Conservation (phyloP, 2,797 vertebrate genomes). For the Cyprinella venusta region DNA sequence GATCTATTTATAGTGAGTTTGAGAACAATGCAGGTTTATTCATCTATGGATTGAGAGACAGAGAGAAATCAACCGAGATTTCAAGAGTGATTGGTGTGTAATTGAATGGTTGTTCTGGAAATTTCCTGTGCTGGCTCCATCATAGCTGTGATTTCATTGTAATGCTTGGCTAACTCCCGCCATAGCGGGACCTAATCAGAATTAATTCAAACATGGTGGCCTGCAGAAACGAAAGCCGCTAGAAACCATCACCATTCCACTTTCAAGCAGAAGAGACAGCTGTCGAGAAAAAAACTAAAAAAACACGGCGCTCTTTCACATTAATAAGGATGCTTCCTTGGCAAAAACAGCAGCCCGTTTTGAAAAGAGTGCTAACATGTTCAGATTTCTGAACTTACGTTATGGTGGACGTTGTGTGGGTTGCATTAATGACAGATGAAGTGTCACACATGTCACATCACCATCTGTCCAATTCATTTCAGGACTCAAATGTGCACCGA, state of each 20-base stretch:
- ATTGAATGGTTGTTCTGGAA: conserved; percentile 62
- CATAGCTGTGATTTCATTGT: conserved; percentile 58
- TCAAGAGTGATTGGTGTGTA: conserved; percentile 56
- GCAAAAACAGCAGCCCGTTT: not conserved
- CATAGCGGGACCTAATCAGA: conserved; percentile 49
- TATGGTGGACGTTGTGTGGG: conserved; percentile 11
- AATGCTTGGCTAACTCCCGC: conserved; percentile 50
- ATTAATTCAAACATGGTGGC: conserved; percentile 52
- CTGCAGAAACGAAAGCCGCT: conserved; percentile 32
- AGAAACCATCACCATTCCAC: conserved; percentile 21
- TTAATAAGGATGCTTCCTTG: not conserved
- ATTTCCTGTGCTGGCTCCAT: conserved; percentile 51
- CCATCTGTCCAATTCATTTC: conserved; percentile 24
- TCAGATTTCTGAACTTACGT: conserved; percentile 8
- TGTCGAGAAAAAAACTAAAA: not conserved
- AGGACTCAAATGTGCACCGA: not conserved
- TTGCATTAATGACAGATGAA: conserved; percentile 17
- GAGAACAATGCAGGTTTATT: conserved; percentile 27
- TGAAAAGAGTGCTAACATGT: not conserved
- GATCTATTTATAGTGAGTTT: conserved; percentile 19
- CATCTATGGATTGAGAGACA: conserved; percentile 15
- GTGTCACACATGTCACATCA: conserved; percentile 14
- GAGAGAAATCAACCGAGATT: conserved; percentile 47
- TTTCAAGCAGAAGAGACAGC: conserved; percentile 24
- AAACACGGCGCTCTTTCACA: not conserved